Percentiles rank a stretch among this genome's conserved stretches.
phyloP scores from a whole-genome alignment of 2,113 vertebrate genomes.

The Micronycteris hirsuta region DNA sequence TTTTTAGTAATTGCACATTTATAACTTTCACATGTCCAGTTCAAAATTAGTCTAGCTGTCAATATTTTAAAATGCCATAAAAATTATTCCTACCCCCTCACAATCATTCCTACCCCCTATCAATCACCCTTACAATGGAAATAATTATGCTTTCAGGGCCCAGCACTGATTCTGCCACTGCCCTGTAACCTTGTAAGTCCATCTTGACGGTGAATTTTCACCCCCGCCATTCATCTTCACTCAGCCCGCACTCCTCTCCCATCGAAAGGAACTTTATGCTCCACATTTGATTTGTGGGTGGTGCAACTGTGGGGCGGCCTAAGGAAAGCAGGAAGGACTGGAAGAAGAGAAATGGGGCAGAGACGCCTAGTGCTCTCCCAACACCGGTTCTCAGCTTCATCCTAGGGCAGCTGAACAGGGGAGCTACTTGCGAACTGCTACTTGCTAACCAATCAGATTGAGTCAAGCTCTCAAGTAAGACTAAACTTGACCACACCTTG shows the following conservation, averaged over 20 bases:
- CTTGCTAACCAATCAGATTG: neutral
- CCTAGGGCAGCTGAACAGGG: neutral
- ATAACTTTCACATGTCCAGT: conserved; percentile 19
- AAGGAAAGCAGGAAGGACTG: neutral
- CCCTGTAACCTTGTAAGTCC: neutral
- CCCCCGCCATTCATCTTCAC: neutral
- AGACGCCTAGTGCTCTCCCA: neutral
- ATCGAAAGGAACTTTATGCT: neutral
- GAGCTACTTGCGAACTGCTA: neutral
- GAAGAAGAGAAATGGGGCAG: neutral
- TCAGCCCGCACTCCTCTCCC: neutral
- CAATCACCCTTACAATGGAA: neutral
- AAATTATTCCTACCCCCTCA: neutral
- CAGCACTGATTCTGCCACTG: neutral
- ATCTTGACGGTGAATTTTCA: neutral
- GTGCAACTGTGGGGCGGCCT: neutral
- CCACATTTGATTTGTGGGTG: neutral
- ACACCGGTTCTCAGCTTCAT: neutral
- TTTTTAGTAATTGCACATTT: conserved; percentile 61
- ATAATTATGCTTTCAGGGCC: neutral
- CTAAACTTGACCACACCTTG: neutral
- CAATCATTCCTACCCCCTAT: neutral
- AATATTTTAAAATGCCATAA: neutral
- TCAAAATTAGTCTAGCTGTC: conserved; percentile 28
- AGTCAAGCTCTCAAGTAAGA: neutral